These are phyloP conservation scores for Sepiola atlantica DNA, from an alignment of 2,888 invertebrate species.

Conservation along the genomic window DNA sequence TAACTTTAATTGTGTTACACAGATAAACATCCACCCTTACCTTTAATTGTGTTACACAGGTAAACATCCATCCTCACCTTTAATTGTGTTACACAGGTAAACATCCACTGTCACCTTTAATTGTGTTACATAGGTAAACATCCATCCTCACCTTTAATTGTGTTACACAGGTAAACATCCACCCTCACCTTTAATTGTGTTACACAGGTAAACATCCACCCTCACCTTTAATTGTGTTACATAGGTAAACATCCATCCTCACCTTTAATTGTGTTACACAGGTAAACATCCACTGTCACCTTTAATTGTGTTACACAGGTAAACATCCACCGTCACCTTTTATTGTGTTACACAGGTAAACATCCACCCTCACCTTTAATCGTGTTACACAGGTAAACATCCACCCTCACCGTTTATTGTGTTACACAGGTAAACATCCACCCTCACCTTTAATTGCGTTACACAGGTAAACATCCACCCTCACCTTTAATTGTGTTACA, in stretches of 20 bases:
- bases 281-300: constrained; percentile 59
- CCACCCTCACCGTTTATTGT: constrained; percentile 55
- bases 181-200: constrained; percentile 62
- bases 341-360: constrained; percentile 69
- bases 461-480: constrained; percentile 62
- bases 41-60: constrained; percentile 68
- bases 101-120: constrained; percentile 45
- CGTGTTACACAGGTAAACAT: constrained; percentile 67
- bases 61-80: constrained; percentile 52
- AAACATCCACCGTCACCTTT: not conserved
- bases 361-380: constrained; percentile 47
- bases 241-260: constrained; percentile 62
- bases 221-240: constrained; percentile 64
- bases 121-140: constrained; percentile 67
- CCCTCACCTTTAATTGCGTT: constrained; percentile 62
- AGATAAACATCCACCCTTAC: constrained; percentile 62
- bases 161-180: constrained; percentile 65
- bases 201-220: constrained; percentile 61
- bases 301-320: constrained; percentile 69
- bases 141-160: constrained; percentile 55
- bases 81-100: constrained; percentile 68
- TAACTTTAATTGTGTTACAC: constrained; percentile 64
- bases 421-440: constrained; percentile 65
- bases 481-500: constrained; percentile 63
- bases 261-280: constrained; percentile 66